Evolutionary conservation across 92 coral and sea anemone genomes (phyloP).

Genomic region (Porites rus): DNA sequence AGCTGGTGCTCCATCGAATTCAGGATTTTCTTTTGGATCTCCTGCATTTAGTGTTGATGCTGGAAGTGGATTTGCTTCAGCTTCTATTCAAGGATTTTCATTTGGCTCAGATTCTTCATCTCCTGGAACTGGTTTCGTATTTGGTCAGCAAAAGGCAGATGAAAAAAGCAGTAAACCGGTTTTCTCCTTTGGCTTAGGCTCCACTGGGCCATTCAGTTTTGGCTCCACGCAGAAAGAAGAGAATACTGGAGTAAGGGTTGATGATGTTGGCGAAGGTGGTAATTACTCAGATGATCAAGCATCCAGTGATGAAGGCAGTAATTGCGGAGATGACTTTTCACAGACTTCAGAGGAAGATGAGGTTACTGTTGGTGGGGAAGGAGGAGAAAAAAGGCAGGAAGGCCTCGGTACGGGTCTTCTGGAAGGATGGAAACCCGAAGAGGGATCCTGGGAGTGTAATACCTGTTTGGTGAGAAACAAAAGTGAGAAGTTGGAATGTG

Average conservation of each 20-base stretch:
- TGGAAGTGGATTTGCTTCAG: not conserved
- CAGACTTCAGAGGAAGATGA: not conserved
- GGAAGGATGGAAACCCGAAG: too few relatives aligned
- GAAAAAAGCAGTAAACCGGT: not conserved
- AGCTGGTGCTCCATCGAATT: not conserved
- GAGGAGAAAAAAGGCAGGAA: not conserved
- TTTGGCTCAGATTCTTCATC: not conserved
- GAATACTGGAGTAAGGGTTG: not conserved
- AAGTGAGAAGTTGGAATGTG: too few relatives aligned
- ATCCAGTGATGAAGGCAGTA: not conserved
- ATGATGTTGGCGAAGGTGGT: not conserved
- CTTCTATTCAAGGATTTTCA: not conserved
- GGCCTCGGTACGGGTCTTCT: too few relatives aligned
- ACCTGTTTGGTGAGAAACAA: too few relatives aligned
- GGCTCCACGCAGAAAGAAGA: not conserved
- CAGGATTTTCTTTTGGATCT: not conserved
- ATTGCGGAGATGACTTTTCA: not conserved
- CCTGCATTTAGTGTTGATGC: not conserved
- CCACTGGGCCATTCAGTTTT: not conserved
- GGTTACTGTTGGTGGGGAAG: not conserved
- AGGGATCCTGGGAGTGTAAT: conserved; percentile 8
- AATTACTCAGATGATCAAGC: not conserved
- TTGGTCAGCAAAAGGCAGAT: not conserved
- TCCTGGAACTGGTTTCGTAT: not conserved
- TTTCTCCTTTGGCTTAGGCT: conserved; percentile 11